Evolutionary conservation across 2,113 vertebrate species (phyloP).

Genomic region (Phoenicopterus ruber): DNA sequence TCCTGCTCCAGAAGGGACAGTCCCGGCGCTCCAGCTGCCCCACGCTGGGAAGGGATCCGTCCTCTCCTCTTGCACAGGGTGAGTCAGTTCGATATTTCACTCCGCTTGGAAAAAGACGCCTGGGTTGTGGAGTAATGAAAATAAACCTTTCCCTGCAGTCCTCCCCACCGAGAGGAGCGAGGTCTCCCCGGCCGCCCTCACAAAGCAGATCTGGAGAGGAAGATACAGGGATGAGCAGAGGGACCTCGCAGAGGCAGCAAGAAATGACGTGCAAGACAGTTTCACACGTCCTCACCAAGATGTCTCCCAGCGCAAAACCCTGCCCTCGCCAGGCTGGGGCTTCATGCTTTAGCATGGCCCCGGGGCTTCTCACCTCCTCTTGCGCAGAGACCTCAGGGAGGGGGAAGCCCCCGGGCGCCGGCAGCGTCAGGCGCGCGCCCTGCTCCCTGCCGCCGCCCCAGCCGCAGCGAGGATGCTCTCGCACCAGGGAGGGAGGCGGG

Average conservation of each 20-base stretch:
- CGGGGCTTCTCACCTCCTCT: background rate
- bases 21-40: background rate
- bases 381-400: background rate
- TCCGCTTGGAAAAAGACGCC: background rate
- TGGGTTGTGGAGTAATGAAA: background rate
- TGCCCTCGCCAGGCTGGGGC: background rate
- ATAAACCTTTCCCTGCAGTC: background rate
- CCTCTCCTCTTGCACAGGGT: background rate
- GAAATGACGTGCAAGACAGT: background rate
- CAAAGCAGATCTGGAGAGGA: background rate
- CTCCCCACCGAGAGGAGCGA: background rate
- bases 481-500: background rate
- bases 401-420: too few species aligned
- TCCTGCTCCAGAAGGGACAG: background rate
- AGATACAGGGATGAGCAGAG: background rate
- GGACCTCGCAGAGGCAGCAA: background rate
- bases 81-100: background rate
- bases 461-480: background rate
- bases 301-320: background rate
- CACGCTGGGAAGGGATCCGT: accelerated
- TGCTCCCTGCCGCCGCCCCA: background rate
- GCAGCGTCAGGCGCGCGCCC: too few species aligned
- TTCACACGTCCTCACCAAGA: background rate
- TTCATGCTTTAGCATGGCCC: background rate
- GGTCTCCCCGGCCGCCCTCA: background rate